Base-by-base conservation (phyloP, 2,113 vertebrate species). In the Ptychochromis oligacanthus region DNA sequence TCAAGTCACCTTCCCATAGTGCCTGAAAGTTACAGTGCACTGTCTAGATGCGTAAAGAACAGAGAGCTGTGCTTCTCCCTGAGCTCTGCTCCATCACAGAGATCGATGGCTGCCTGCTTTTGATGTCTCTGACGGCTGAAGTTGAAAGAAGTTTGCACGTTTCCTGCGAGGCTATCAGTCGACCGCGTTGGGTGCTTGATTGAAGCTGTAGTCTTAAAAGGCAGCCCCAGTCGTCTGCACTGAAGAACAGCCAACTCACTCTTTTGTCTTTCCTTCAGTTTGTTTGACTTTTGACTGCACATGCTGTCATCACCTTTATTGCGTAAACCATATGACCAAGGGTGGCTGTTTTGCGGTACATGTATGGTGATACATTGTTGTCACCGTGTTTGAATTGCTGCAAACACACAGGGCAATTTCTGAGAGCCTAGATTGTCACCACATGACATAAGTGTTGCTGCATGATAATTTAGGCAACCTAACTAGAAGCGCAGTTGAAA, bases 91-190 rank as follows among this genome's bases (percentile, higher is more conserved):
- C 28, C 67, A 52, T 88, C 88, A 52, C 80, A 79, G 80, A 83
- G 40, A 17, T 83, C 82, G 80, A 84, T 74, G 70, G 34, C 79
- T 77, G 79, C 52, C 72, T 55, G 56, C 82, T 58, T 87, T 90
- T 92, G 87, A 91, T 84, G 92, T 89, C 92, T 54, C 72, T 24
- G 75, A 58, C 28, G 31, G 61, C 79, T 81, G 49, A 84, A 84
- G 91, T 93, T 93, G 81, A 93, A 94, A 92, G 86, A 74, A 61
- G 20, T 62, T 24, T 74, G 79, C 26, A 52, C 5, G 26, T 81
- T 92, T 90, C 88, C 87, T 91, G 88, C 13, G 13, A 26, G 54
- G 64, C 80, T 57, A 79, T 89, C 87, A 80, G 81, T 80, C 84
- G 72, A 87, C 64, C 56, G n/a, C 49, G 64, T 86, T 79, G 67